phyloP scores from a whole-genome alignment of 2,888 invertebrate genomes.

The Spodoptera littoralis region DNA sequence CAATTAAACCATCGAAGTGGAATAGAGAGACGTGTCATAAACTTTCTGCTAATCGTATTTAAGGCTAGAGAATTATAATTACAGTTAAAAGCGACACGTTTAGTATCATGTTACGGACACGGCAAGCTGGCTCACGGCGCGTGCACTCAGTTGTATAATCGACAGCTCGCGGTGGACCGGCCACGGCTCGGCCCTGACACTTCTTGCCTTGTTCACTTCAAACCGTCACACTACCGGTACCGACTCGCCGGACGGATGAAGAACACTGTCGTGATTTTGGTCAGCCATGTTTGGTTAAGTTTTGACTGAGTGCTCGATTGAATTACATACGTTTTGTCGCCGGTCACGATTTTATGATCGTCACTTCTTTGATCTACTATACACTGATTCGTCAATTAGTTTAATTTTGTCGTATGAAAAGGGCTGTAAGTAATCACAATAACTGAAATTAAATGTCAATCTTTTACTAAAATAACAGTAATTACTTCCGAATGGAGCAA shows the following conservation, averaged over 20 bases:
- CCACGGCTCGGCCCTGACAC: constrained; percentile 67
- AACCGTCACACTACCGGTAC: constrained; percentile 36
- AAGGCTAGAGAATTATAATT: constrained; percentile 52
- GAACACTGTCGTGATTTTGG: constrained; percentile 44
- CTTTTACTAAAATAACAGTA: not conserved
- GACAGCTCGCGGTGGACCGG: constrained; percentile 76
- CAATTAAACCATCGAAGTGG: constrained; percentile 28
- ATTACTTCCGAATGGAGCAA: constrained; percentile 17
- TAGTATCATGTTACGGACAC: constrained; percentile 77
- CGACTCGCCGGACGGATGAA: constrained; percentile 13
- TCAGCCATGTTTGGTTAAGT: constrained; percentile 42
- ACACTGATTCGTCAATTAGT: constrained; percentile 10
- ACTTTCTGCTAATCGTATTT: constrained; percentile 50
- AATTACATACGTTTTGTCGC: constrained; percentile 31
- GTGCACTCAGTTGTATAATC: constrained; percentile 79
- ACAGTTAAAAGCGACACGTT: constrained; percentile 71
- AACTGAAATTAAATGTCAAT: constrained; percentile 12
- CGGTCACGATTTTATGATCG: constrained; percentile 10
- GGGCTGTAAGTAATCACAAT: not conserved
- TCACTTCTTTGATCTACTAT: constrained; percentile 3
- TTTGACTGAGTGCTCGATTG: constrained; percentile 47
- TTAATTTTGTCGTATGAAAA: not conserved
- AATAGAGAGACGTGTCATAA: constrained; percentile 41
- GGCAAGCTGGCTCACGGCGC: constrained; percentile 76
- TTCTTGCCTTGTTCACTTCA: constrained; percentile 43